These are phyloP conservation scores for Zaprionus nigranus DNA, from an alignment of 1,140 invertebrate species.

Conservation along the genomic window DNA sequence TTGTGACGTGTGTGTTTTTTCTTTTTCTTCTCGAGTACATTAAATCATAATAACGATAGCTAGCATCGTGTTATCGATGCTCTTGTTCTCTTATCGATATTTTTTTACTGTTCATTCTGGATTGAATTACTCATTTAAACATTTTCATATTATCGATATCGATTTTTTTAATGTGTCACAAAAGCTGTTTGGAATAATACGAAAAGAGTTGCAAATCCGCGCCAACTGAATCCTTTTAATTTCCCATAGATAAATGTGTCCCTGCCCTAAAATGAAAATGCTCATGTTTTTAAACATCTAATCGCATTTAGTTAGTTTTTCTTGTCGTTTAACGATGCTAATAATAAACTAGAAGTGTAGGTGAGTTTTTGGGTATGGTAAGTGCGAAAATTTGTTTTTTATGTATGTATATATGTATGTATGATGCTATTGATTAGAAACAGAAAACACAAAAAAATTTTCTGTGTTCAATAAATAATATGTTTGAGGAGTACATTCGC, in stretches of 20 bases:
- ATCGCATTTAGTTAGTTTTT: slow-evolving; percentile 64
- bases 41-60: slow-evolving; percentile 2
- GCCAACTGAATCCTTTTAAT: neutral
- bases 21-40: slow-evolving; percentile 29
- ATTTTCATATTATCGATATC: neutral
- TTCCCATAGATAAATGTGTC: neutral
- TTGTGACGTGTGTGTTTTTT: slow-evolving; percentile 76
- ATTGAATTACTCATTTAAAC: neutral
- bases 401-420: slow-evolving; percentile 30
- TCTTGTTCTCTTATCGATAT: neutral
- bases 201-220: neutral
- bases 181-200: neutral
- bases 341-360: slow-evolving; percentile 64
- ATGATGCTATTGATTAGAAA: slow-evolving; percentile 47
- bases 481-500: slow-evolving; percentile 22
- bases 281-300: slow-evolving; percentile 57
- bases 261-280: slow-evolving; percentile 30
- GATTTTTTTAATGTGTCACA: neutral
- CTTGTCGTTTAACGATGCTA: slow-evolving; percentile 71
- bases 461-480: slow-evolving; percentile 73
- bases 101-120: neutral
- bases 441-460: slow-evolving; percentile 49
- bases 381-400: slow-evolving; percentile 46
- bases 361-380: slow-evolving; percentile 41
- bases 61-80: slow-evolving; percentile 49